phyloP scores from a whole-genome alignment of 2,797 vertebrate genomes.

The Myoxocephalus aenaeus region DNA sequence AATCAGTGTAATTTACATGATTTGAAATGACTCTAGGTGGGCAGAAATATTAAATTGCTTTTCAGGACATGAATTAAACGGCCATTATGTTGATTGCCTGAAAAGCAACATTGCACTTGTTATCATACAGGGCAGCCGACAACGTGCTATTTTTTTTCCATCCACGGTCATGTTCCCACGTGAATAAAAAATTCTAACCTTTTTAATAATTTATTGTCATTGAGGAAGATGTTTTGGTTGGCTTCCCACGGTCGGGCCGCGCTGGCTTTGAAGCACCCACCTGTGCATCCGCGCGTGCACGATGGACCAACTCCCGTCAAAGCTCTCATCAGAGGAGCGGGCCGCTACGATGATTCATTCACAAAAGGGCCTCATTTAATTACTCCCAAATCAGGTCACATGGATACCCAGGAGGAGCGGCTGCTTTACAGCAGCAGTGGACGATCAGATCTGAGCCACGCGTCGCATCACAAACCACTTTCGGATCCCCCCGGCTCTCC shows the following conservation, averaged over 20 bases:
- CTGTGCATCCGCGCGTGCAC: slow-evolving; percentile 54
- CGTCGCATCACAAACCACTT: slow-evolving; percentile 61
- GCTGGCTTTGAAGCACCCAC: slow-evolving; percentile 68
- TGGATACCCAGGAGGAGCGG: slow-evolving; percentile 57
- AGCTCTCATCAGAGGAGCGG: slow-evolving; percentile 62
- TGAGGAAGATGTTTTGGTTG: slow-evolving; percentile 72
- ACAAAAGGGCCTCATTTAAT: slow-evolving; percentile 74
- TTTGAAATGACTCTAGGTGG: slow-evolving; percentile 21
- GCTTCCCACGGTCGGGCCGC: slow-evolving; percentile 59
- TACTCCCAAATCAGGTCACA: slow-evolving; percentile 72
- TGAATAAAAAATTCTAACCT: slow-evolving; percentile 77
- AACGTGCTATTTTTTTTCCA: slow-evolving; percentile 65
- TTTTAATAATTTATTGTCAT: slow-evolving; percentile 81
- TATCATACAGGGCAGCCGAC: slow-evolving; percentile 33
- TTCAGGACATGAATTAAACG: slow-evolving; percentile 25
- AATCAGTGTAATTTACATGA: slow-evolving; percentile 24
- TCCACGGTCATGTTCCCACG: slow-evolving; percentile 70
- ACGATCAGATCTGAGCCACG: slow-evolving; percentile 54
- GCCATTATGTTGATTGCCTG: slow-evolving; percentile 40
- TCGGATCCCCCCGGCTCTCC: slow-evolving; percentile 47
- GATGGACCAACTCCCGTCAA: slow-evolving; percentile 62
- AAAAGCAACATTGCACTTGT: slow-evolving; percentile 32
- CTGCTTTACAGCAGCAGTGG: slow-evolving; percentile 45
- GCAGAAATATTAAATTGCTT: slow-evolving; percentile 28
- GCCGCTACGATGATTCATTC: slow-evolving; percentile 69